phyloP scores from a whole-genome alignment of 2,797 vertebrate genomes.

The Alca torda region DNA sequence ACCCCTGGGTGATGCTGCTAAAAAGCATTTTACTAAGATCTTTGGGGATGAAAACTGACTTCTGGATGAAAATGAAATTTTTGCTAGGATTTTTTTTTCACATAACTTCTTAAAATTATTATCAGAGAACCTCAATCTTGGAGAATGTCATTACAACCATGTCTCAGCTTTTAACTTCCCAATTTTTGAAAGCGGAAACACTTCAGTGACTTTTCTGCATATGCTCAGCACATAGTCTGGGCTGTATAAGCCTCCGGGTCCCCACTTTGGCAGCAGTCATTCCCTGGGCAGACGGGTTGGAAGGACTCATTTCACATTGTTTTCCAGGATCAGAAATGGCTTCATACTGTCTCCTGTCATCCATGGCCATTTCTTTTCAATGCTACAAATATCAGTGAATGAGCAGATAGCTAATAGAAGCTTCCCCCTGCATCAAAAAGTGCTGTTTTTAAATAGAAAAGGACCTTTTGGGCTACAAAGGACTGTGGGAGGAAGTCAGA shows the following conservation, averaged over 20 bases:
- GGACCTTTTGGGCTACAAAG: neutral
- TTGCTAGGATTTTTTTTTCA: neutral
- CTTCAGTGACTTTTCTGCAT: neutral
- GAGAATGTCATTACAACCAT: neutral
- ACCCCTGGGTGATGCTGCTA: neutral
- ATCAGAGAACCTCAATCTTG: neutral
- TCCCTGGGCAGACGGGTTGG: neutral
- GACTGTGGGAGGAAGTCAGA: neutral
- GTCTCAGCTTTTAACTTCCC: neutral
- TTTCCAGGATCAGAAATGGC: neutral
- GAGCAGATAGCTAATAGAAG: neutral
- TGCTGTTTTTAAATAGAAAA: neutral
- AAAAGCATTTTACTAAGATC: neutral
- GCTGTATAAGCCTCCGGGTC: neutral
- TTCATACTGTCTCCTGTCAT: neutral
- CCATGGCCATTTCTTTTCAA: neutral
- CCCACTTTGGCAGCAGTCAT: neutral
- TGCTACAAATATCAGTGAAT: no score
- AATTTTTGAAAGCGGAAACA: neutral
- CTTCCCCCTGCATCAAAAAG: neutral
- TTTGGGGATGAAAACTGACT: neutral
- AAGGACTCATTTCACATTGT: neutral
- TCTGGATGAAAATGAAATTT: neutral
- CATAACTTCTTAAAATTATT: neutral
- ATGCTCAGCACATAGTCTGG: neutral